Evolutionary conservation across 2,113 vertebrate species (phyloP).

Genomic region (Anguilla japonica): DNA sequence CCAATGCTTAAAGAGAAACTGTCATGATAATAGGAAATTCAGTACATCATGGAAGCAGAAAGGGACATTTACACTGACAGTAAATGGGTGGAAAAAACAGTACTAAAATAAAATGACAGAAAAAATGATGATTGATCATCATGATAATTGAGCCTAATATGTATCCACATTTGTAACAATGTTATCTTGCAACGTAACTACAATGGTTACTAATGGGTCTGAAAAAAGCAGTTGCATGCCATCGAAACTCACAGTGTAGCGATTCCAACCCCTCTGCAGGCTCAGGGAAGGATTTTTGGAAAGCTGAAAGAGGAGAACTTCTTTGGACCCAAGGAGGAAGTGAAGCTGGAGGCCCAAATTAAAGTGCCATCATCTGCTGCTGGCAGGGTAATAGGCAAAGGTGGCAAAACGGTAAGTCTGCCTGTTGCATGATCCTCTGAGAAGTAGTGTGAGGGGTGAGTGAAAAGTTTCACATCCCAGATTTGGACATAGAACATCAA

Average conservation of each 20-base stretch:
- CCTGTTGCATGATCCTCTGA: background rate
- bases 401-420: conserved; percentile 93
- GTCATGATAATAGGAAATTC: background rate
- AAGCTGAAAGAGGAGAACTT: conserved; percentile 99
- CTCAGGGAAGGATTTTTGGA: conserved; percentile 91
- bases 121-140: too few species aligned
- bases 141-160: too few species aligned
- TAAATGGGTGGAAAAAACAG: too few species aligned
- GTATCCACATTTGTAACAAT: too few species aligned
- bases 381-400: conserved; percentile 96
- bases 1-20: background rate
- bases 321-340: conserved; percentile 97
- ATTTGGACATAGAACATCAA: too few species aligned
- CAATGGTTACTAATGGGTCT: too few species aligned
- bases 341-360: conserved; percentile 97
- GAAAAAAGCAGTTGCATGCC: too few species aligned
- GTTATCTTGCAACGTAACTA: too few species aligned
- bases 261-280: conserved; percentile 60
- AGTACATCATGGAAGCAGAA: background rate
- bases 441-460: background rate
- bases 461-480: background rate
- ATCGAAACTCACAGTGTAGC: too few species aligned
- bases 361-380: conserved; percentile 96
- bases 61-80: background rate
- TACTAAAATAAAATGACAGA: too few species aligned